phyloP scores from a whole-genome alignment of 92 coral and sea anemone genomes.

The Anthopleura xanthogrammica region DNA sequence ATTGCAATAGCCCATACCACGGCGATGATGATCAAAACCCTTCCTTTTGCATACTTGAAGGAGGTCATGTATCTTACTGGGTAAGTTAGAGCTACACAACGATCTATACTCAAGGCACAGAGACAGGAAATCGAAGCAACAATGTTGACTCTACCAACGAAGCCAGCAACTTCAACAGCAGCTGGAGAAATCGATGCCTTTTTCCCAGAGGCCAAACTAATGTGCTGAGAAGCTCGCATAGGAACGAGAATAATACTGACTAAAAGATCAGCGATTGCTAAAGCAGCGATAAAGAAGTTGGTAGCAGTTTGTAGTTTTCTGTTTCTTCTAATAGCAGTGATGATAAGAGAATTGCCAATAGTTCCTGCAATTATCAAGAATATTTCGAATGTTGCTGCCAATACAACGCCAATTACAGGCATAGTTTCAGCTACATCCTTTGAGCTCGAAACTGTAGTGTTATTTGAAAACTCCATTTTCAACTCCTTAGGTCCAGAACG shows the following conservation, averaged over 20 bases:
- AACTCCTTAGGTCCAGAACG: background rate
- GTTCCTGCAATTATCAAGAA: conserved; percentile 61
- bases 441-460: conserved; percentile 13
- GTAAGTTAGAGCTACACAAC: conserved; percentile 70
- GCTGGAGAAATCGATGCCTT: conserved; percentile 40
- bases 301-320: conserved; percentile 73
- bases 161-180: conserved; percentile 75
- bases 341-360: conserved; percentile 68
- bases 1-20: conserved; percentile 64
- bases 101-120: conserved; percentile 80
- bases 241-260: conserved; percentile 83
- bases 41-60: conserved; percentile 61
- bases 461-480: conserved; percentile 13
- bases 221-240: conserved; percentile 87
- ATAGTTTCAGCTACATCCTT: conserved; percentile 2
- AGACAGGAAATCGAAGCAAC: conserved; percentile 86
- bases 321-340: conserved; percentile 61
- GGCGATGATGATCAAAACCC: conserved; percentile 49
- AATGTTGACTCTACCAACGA: conserved; percentile 82
- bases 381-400: conserved; percentile 78
- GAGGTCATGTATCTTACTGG: conserved; percentile 80
- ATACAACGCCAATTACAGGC: conserved; percentile 49
- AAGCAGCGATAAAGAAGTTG: conserved; percentile 70
- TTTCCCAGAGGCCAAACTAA: conserved; percentile 37
- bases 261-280: conserved; percentile 74